phyloP scores from a whole-genome alignment of 2,113 vertebrate species.

The Indicator indicator region DNA sequence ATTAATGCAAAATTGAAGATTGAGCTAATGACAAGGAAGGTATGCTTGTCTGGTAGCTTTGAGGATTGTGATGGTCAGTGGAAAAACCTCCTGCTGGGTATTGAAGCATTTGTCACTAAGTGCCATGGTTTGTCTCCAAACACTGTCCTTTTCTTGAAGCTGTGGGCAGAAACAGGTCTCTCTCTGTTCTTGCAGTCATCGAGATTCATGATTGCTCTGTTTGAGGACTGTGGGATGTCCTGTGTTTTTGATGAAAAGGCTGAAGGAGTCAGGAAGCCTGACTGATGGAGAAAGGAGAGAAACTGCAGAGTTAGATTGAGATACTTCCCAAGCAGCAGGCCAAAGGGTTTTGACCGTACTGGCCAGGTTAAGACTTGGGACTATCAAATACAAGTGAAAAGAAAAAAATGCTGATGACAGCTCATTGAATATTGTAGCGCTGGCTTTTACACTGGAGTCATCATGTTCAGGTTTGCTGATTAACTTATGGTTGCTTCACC shows the following conservation, averaged over 20 bases:
- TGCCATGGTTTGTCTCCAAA: background rate
- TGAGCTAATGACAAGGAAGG: background rate
- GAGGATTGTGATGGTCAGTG: background rate
- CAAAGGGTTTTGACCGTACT: background rate
- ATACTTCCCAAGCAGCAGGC: background rate
- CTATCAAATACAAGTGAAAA: background rate
- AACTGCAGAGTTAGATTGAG: background rate
- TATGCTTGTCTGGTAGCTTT: background rate
- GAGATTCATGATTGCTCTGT: background rate
- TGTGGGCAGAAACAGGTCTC: background rate
- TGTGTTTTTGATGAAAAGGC: background rate
- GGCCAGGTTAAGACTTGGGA: background rate
- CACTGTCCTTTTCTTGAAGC: background rate
- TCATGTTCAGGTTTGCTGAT: background rate
- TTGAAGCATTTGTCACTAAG: background rate
- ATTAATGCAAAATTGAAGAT: background rate
- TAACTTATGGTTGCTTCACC: background rate
- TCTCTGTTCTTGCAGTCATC: background rate
- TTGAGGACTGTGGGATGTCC: background rate
- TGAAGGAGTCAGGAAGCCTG: background rate
- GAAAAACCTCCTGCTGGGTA: background rate
- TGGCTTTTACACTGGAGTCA: background rate
- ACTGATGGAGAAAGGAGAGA: background rate
- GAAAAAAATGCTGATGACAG: background rate
- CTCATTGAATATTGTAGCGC: background rate